Conservation (phyloP, 1,140 invertebrate genomes). For the Sesamia nonagrioides region DNA sequence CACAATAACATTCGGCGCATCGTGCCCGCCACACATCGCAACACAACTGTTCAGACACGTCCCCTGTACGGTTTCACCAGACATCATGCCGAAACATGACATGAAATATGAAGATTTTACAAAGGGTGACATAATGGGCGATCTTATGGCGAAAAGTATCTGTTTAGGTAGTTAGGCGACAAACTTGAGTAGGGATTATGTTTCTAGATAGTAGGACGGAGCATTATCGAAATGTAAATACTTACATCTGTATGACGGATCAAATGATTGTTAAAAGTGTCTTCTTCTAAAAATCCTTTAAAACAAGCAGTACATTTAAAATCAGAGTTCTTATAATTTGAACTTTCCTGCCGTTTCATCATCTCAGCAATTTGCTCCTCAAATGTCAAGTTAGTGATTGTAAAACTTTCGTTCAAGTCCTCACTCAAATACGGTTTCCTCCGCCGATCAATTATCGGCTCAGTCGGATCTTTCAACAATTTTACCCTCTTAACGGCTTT, state of each 20-base stretch:
- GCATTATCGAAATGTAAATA: conserved; percentile 14
- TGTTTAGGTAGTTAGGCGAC: too few species aligned
- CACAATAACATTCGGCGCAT: too few species aligned
- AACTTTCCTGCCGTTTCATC: conserved; percentile 69
- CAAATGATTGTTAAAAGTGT: conserved; percentile 76
- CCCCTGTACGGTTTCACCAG: too few species aligned
- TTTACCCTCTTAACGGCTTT: conserved; percentile 59
- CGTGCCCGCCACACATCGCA: too few species aligned
- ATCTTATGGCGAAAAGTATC: too few species aligned
- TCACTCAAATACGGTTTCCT: conserved; percentile 77
- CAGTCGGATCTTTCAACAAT: conserved; percentile 53
- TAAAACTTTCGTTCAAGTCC: conserved; percentile 79
- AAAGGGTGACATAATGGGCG: too few species aligned
- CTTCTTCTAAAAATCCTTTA: conserved; percentile 80
- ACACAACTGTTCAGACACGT: too few species aligned
- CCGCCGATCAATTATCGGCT: conserved; percentile 78
- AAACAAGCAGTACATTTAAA: conserved; percentile 77
- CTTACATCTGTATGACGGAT: conserved; percentile 76
- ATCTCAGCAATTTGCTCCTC: conserved; percentile 58
- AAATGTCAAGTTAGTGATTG: conserved; percentile 70
- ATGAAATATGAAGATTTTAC: too few species aligned
- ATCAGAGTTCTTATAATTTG: conserved; percentile 76
- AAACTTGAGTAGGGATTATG: too few species aligned
- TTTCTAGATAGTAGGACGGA: too few species aligned
- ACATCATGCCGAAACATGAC: too few species aligned